Conservation (phyloP, 2,113 vertebrate species). For the Cryptomyrus ogoouensis region DNA sequence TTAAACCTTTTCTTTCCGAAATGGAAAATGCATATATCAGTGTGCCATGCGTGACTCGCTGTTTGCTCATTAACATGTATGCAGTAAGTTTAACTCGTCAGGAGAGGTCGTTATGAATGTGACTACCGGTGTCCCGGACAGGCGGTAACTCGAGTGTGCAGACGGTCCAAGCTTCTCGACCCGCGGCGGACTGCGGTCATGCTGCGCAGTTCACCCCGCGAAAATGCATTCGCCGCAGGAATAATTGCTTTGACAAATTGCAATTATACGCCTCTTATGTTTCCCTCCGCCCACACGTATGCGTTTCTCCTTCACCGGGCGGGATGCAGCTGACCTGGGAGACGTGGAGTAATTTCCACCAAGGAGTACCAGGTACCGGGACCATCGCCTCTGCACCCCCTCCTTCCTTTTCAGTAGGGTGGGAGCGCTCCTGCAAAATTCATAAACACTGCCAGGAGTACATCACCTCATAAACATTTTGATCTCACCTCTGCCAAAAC, state of each 20-base stretch:
- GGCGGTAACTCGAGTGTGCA: neutral
- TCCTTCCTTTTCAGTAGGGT: neutral
- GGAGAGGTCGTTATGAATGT: neutral
- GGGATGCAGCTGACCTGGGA: neutral
- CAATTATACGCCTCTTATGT: neutral
- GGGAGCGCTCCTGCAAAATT: neutral
- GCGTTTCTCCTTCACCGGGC: neutral
- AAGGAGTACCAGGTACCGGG: neutral
- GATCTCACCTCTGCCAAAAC: neutral
- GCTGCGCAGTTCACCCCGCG: neutral
- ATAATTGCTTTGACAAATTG: conserved; percentile 18
- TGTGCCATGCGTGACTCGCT: neutral
- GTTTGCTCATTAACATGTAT: neutral
- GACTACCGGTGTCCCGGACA: neutral
- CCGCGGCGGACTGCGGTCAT: neutral
- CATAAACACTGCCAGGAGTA: neutral
- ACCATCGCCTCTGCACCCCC: neutral
- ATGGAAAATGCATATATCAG: neutral
- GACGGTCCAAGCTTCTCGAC: neutral
- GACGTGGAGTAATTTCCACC: neutral
- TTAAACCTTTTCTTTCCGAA: neutral
- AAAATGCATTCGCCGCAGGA: neutral
- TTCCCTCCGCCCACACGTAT: neutral
- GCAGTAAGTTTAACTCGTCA: neutral
- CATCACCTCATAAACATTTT: neutral